Evolutionary conservation across 2,113 vertebrate genomes (phyloP).

Genomic region (Amphiprion percula): DNA sequence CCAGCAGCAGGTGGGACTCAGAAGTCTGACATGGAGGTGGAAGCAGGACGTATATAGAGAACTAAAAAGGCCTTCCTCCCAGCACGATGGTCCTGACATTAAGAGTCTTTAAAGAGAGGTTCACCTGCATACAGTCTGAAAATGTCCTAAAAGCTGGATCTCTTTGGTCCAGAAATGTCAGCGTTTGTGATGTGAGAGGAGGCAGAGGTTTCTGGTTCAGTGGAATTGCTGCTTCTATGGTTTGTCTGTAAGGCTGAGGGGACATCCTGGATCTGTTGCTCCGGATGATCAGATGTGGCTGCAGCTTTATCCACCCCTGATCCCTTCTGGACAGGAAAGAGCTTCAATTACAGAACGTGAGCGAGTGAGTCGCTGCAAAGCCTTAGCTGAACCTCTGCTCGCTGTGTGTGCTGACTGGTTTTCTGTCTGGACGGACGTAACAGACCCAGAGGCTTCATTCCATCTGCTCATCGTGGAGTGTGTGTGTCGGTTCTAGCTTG

Average conservation of each 20-base stretch:
- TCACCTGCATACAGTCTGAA: neutral
- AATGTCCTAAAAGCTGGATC: neutral
- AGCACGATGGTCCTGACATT: neutral
- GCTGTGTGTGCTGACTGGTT: neutral
- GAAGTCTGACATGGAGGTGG: neutral
- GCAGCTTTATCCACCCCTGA: neutral
- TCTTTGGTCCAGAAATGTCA: conserved; percentile 7
- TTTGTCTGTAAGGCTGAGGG: neutral
- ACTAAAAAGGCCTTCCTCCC: too few species aligned
- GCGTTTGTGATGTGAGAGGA: neutral
- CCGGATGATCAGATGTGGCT: conserved; percentile 16
- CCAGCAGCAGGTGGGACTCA: conserved; percentile 32
- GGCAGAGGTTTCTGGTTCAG: conserved; percentile 29
- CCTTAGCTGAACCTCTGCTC: neutral
- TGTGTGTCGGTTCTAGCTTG: conserved; percentile 65
- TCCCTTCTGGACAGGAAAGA: neutral
- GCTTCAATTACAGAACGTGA: neutral
- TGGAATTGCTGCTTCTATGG: conserved; percentile 4
- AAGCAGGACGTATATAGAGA: neutral
- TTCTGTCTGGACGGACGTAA: neutral
- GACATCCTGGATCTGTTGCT: conserved; percentile 8
- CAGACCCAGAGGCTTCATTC: conserved; percentile 36
- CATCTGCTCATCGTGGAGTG: conserved; percentile 54
- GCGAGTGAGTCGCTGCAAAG: neutral
- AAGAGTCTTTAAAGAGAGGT: neutral